Base-by-base conservation (phyloP, 2,888 invertebrate genomes). In the Julus scandinavius region DNA sequence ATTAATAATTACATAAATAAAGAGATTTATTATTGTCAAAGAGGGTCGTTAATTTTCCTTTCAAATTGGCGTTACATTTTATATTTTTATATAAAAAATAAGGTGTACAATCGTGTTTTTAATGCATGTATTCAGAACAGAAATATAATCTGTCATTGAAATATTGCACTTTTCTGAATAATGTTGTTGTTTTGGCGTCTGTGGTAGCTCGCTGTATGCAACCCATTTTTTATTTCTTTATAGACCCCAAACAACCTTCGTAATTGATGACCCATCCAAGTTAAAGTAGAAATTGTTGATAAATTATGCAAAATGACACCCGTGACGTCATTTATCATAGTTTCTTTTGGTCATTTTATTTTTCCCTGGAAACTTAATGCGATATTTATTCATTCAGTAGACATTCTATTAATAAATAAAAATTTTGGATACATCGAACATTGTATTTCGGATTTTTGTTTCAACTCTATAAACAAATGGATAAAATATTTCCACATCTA, bases 191-290 rank as follows among this genome's bases (percentile, higher is more conserved):
- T 63, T 63, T 17, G 63, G 17, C 63, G 17, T 2, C n/a, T 63
- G 17, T n/a, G 7, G 63, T 15, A 63, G 17, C 1, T 17, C 17
- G 63, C 4, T 17, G 3, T 63, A 63, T 63, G 63, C 13, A 17
- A 7, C 17, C 1, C 6, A 4, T n/a, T 63, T 63, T 63, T n/a
- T 58, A 15, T 58, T 63, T 20, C 20, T 63, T 63, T 63, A n/a
- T n/a, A 63, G n/a, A 63, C n/a, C 63, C 63, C 1, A 17, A 63
- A 63, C 13, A 63, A 63, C 63, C 63, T 63, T n/a, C n/a, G n/a
- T n/a, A 63, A 63, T 63, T 63, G 63, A 63, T 63, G 63, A n/a
- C 63, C 63, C 63, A n/a, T 63, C 63, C n/a, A n/a, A n/a, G 63
- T 63, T 29, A n/a, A 1, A n/a, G n/a, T 2, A n/a, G 63, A 54